Conservation (phyloP, 2,113 vertebrate genomes). For the Halichoerus grypus region DNA sequence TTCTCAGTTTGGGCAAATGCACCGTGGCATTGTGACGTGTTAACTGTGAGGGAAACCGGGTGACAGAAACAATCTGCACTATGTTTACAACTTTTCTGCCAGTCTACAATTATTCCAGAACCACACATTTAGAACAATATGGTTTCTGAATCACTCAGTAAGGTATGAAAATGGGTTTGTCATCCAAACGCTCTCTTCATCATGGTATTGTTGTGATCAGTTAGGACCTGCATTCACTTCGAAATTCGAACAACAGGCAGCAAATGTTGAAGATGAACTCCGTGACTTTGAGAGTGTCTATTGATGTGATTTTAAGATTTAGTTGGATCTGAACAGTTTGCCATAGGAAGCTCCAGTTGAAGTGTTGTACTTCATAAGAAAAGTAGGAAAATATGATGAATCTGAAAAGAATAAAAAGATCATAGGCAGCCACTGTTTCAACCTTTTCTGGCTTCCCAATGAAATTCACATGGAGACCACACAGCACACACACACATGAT, state of each 20-base stretch:
- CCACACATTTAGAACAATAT: neutral
- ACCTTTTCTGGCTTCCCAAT: neutral
- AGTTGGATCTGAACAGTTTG: neutral
- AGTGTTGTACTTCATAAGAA: neutral
- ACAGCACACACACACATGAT: too few species aligned
- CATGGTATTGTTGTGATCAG: neutral
- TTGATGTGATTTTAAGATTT: neutral
- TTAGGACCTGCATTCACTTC: rapidly evolving
- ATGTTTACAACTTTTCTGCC: neutral
- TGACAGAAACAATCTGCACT: neutral
- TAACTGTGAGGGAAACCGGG: neutral
- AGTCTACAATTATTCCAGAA: neutral
- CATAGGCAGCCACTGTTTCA: neutral
- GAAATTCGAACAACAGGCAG: neutral
- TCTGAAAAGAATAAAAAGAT: neutral
- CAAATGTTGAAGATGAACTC: neutral
- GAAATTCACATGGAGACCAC: neutral
- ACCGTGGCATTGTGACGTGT: rapidly evolving
- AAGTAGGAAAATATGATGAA: neutral
- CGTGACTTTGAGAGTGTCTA: neutral
- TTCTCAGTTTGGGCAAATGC: neutral
- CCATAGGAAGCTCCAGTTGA: neutral
- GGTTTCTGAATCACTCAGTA: neutral
- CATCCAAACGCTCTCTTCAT: neutral
- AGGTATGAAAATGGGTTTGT: neutral